Percentiles rank a stretch among this genome's conserved stretches.
Conservation (phyloP, 2,797 vertebrate species). For the Dipus sagitta region DNA sequence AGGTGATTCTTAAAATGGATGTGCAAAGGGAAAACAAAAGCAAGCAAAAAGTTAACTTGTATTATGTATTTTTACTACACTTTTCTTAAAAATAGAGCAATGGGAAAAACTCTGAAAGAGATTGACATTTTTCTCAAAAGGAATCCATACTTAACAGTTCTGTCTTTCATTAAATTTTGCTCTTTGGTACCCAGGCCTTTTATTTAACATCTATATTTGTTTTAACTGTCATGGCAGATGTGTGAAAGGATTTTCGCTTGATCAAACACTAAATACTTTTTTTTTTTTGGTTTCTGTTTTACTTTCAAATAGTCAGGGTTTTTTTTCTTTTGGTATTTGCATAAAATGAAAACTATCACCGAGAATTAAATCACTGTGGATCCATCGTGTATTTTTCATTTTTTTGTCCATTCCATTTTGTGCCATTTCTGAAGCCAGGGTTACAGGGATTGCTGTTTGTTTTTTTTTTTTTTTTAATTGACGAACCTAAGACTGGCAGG, state of each 20-base stretch:
- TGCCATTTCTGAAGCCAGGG: conserved; percentile 84
- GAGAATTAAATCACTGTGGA: conserved; percentile 87
- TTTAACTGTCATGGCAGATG: conserved; percentile 85
- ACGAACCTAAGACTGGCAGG: conserved; percentile 77
- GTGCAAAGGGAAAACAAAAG: conserved; percentile 80
- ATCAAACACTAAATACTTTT: conserved; percentile 78
- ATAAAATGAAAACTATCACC: conserved; percentile 83
- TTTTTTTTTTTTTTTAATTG: too few species aligned
- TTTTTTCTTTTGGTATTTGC: conserved; percentile 82
- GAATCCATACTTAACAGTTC: conserved; percentile 91
- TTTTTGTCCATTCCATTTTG: conserved; percentile 84
- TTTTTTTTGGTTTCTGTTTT: conserved; percentile 80
- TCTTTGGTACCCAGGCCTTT: conserved; percentile 92
- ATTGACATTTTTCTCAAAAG: conserved; percentile 91
- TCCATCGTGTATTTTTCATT: conserved; percentile 85
- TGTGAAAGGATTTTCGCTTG: conserved; percentile 85
- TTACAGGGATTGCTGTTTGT: conserved; percentile 82
- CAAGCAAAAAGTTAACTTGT: conserved; percentile 90
- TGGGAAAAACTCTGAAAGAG: conserved; percentile 88
- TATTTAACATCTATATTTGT: conserved; percentile 89
- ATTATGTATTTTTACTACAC: conserved; percentile 93
- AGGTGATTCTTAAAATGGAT: conserved; percentile 80
- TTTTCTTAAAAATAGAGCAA: conserved; percentile 93
- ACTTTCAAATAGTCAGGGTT: conserved; percentile 80
- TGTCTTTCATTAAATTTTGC: conserved; percentile 92